phyloP scores from a whole-genome alignment of 2,888 invertebrate genomes.

The Cordilura impudica region DNA sequence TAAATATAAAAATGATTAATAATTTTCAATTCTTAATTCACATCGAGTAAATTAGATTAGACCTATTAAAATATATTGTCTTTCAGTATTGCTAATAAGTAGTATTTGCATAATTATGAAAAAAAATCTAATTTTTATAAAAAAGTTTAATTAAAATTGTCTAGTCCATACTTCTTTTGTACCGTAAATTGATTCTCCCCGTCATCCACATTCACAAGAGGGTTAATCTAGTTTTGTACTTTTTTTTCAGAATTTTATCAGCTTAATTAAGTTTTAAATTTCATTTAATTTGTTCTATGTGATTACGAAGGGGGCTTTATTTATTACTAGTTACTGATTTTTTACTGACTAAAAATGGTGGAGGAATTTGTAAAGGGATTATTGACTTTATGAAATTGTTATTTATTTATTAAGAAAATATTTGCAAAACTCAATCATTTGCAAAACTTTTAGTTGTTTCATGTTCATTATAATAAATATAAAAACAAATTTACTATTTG shows the following conservation, averaged over 20 bases:
- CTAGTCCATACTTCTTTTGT: neutral
- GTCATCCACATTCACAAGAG: neutral
- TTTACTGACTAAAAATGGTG: neutral
- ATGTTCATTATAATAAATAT: slow-evolving; percentile 19
- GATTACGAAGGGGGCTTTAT: slow-evolving; percentile 18
- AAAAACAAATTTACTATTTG: slow-evolving; percentile 2
- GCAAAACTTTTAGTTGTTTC: too few relatives aligned
- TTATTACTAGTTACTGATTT: neutral
- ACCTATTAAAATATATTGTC: too few relatives aligned
- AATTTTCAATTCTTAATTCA: too few relatives aligned
- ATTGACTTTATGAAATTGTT: slow-evolving; percentile 6
- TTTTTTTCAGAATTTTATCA: slow-evolving; percentile 45
- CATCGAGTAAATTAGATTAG: too few relatives aligned
- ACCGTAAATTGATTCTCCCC: neutral
- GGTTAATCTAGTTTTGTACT: slow-evolving; percentile 11
- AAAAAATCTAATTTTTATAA: too few relatives aligned
- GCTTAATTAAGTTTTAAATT: slow-evolving; percentile 59
- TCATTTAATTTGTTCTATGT: slow-evolving; percentile 43
- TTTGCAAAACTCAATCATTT: too few relatives aligned
- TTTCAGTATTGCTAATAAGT: too few relatives aligned
- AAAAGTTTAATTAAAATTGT: too few relatives aligned
- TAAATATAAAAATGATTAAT: too few relatives aligned
- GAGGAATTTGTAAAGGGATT: neutral
- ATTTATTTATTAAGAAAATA: neutral
- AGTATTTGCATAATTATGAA: too few relatives aligned